Conservation (phyloP, 2,113 vertebrate genomes). For the Hyperopisus bebe region DNA sequence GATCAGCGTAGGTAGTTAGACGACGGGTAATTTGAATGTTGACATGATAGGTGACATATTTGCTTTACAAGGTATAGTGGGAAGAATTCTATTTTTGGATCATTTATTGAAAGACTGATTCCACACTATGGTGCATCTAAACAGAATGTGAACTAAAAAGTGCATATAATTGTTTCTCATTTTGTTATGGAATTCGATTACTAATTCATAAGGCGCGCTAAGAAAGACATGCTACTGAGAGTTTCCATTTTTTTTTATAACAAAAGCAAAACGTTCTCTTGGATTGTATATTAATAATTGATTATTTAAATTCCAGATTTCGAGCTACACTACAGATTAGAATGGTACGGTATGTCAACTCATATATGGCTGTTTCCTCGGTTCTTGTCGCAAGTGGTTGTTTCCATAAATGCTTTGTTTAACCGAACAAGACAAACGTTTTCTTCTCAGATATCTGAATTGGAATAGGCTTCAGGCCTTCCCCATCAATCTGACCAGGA, state of each 20-base stretch:
- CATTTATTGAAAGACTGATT: not conserved
- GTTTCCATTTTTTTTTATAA: not conserved
- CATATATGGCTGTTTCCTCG: not conserved
- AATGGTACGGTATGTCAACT: not conserved
- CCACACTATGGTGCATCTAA: not conserved
- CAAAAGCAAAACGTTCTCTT: not conserved
- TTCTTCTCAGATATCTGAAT: not conserved
- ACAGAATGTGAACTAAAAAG: not conserved
- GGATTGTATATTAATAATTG: not conserved
- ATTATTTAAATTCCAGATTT: not conserved
- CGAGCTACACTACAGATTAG: not conserved
- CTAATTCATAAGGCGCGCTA: not conserved
- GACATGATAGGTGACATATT: not conserved
- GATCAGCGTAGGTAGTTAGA: not conserved
- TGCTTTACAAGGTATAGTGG: not conserved
- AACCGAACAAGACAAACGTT: not conserved
- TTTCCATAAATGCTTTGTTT: not conserved
- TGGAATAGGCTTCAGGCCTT: not conserved
- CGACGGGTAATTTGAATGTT: not conserved
- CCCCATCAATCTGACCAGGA: not conserved
- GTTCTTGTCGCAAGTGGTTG: not conserved
- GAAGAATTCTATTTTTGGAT: not conserved
- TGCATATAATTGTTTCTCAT: not conserved
- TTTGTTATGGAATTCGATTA: not conserved
- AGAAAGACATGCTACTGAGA: not conserved